Evolutionary conservation across 2,113 vertebrate species (phyloP).

Genomic region (Neomonachus schauinslandi): DNA sequence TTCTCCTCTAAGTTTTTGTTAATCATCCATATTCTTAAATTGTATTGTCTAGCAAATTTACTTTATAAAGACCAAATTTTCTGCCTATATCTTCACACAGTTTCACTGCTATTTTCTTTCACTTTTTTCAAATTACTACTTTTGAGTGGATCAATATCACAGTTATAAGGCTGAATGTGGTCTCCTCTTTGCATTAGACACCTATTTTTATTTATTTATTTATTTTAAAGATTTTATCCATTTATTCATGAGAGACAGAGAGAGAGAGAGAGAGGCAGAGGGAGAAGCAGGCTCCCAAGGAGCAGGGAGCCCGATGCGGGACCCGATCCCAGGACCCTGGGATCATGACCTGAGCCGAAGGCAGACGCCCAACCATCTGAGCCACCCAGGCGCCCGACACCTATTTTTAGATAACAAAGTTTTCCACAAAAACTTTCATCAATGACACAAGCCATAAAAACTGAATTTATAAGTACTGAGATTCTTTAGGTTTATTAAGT

Average conservation of each 20-base stretch:
- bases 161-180: not conserved
- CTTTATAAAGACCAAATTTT: not conserved
- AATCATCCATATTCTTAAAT: not conserved
- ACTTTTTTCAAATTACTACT: constrained; percentile 39
- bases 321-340: too few species aligned
- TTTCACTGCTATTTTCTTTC: constrained; percentile 47
- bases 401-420: constrained; percentile 10
- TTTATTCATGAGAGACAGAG: too few species aligned
- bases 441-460: constrained; percentile 8
- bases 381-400: too few species aligned
- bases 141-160: not conserved
- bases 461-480: not conserved
- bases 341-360: too few species aligned
- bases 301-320: too few species aligned
- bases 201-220: constrained; percentile 45
- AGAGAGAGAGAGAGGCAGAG: too few species aligned
- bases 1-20: not conserved
- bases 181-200: not conserved
- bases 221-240: too few species aligned
- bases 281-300: too few species aligned
- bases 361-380: too few species aligned
- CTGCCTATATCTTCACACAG: not conserved
- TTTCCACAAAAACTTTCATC: not conserved
- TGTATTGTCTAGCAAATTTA: constrained; percentile 12
- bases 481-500: not conserved